These are phyloP conservation scores for Pandemis cinnamomeana DNA, from an alignment of 2,888 invertebrate species.

Conservation along the genomic window DNA sequence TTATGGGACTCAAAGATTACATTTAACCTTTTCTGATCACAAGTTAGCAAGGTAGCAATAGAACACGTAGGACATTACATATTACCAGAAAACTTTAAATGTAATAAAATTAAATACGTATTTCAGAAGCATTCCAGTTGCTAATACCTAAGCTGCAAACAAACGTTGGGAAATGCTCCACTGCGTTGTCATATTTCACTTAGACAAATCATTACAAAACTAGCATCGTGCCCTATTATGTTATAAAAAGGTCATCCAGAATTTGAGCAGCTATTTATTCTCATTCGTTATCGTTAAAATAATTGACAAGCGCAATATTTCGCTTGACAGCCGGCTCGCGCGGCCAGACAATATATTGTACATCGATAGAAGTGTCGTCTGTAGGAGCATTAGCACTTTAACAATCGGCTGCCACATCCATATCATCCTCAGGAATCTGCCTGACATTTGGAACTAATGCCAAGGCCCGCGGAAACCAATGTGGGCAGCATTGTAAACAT, in stretches of 20 bases:
- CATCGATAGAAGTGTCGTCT: slow-evolving; percentile 65
- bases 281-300: slow-evolving; percentile 39
- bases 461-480: slow-evolving; percentile 68
- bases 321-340: slow-evolving; percentile 42
- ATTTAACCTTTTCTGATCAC: not conserved
- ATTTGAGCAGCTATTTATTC: slow-evolving; percentile 36
- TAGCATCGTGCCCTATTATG: slow-evolving; percentile 2
- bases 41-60: not conserved
- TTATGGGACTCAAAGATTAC: not conserved
- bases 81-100: not conserved
- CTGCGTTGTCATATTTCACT: slow-evolving; percentile 6
- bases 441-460: slow-evolving; percentile 74
- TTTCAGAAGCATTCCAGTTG: not conserved
- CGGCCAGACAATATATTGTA: slow-evolving; percentile 47
- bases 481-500: slow-evolving; percentile 74
- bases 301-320: slow-evolving; percentile 42
- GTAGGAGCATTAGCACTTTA: slow-evolving; percentile 64
- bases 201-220: slow-evolving; percentile 21
- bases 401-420: slow-evolving; percentile 60
- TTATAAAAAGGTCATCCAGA: slow-evolving; percentile 37
- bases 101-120: not conserved
- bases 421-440: slow-evolving; percentile 77
- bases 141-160: not conserved
- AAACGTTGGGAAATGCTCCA: not conserved
- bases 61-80: not conserved